phyloP scores from a whole-genome alignment of 2,888 invertebrate genomes.

The Polietes domitor region DNA sequence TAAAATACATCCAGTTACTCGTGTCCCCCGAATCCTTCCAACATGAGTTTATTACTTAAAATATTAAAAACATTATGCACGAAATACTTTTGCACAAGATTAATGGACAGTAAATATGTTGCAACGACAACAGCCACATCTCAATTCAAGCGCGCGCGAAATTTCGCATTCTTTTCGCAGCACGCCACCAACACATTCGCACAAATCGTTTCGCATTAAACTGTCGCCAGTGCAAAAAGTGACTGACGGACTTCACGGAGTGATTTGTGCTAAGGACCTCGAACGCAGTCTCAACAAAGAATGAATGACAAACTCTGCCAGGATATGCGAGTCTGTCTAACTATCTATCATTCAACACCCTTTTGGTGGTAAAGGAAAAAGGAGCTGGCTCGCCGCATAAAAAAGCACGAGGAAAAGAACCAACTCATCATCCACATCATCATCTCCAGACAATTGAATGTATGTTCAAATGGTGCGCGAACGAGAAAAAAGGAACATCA shows the following conservation, averaged over 20 bases:
- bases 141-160: slow-evolving; percentile 20
- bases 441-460: slow-evolving; percentile 66
- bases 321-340: slow-evolving; percentile 14
- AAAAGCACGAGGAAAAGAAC: slow-evolving; percentile 1
- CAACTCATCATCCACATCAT: slow-evolving; percentile 59
- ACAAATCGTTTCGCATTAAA: slow-evolving; percentile 29
- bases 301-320: slow-evolving; percentile 30
- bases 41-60: not conserved
- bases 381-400: not conserved
- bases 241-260: slow-evolving; percentile 32
- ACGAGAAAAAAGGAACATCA: slow-evolving; percentile 54
- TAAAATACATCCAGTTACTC: too few relatives aligned
- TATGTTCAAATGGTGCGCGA: slow-evolving; percentile 57
- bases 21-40: not conserved
- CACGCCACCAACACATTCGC: not conserved
- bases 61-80: slow-evolving; percentile 8
- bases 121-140: not conserved
- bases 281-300: not conserved
- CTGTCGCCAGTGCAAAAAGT: slow-evolving; percentile 3
- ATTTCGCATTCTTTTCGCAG: not conserved
- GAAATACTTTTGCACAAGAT: slow-evolving; percentile 22
- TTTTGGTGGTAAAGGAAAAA: slow-evolving; percentile 1
- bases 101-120: slow-evolving; percentile 36
- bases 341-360: slow-evolving; percentile 45
- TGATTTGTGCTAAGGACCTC: slow-evolving; percentile 45